phyloP scores from a whole-genome alignment of 2,888 invertebrate genomes.

The Augochlorella aurata region DNA sequence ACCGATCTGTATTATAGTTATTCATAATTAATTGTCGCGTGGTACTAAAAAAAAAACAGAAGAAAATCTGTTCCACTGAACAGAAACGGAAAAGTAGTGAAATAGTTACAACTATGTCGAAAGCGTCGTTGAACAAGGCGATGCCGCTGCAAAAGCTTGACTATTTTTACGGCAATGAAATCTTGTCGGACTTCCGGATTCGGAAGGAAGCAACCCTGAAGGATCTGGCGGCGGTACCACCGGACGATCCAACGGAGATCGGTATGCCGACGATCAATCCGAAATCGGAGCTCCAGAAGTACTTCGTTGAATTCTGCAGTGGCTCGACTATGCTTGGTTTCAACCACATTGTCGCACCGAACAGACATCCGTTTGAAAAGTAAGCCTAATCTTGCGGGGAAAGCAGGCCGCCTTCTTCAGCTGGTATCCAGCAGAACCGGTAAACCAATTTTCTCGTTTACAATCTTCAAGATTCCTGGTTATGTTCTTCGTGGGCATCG shows the following conservation, averaged over 20 bases:
- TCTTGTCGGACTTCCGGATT: slow-evolving; percentile 48
- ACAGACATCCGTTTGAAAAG: slow-evolving; percentile 72
- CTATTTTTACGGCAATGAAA: slow-evolving; percentile 51
- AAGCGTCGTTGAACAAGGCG: not conserved
- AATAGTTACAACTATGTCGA: slow-evolving; percentile 7
- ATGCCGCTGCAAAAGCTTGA: not conserved
- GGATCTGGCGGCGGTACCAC: slow-evolving; percentile 17
- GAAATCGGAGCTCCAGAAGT: slow-evolving; percentile 60
- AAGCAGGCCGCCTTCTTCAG: not conserved
- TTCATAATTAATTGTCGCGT: slow-evolving; percentile 48
- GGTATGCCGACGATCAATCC: slow-evolving; percentile 70
- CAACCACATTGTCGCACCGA: slow-evolving; percentile 72
- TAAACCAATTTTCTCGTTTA: not conserved
- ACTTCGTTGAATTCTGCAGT: slow-evolving; percentile 69
- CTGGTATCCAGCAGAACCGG: not conserved
- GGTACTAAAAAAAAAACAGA: too few species aligned
- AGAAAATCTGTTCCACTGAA: not conserved
- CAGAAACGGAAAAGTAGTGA: not conserved
- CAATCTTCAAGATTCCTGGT: slow-evolving; percentile 55
- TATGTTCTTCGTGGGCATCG: slow-evolving; percentile 59
- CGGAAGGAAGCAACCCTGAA: slow-evolving; percentile 17
- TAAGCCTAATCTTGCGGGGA: slow-evolving; percentile 16
- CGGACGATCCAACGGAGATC: slow-evolving; percentile 39
- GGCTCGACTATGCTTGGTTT: slow-evolving; percentile 71
- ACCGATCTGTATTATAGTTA: not conserved